These are phyloP conservation scores for Bursaphelenchus okinawaensis DNA, from an alignment of 2,888 invertebrate species.

Conservation along the genomic window DNA sequence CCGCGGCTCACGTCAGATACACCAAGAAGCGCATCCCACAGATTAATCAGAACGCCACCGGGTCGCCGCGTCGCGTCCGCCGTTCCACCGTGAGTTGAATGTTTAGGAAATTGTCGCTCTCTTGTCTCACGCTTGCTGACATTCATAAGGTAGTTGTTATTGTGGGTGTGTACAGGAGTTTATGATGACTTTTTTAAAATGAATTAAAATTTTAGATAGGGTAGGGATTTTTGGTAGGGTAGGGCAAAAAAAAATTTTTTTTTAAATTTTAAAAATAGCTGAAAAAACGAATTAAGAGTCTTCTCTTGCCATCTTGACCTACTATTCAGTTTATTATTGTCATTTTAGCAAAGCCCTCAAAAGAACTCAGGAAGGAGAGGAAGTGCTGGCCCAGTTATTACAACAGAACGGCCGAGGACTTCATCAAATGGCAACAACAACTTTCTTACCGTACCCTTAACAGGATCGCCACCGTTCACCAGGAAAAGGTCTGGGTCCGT, in stretches of 20 bases:
- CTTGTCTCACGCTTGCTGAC: background rate
- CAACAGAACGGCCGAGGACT: background rate
- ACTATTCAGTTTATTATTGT: too few relatives aligned
- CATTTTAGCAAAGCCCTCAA: background rate
- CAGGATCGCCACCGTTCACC: background rate
- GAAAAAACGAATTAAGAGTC: too few relatives aligned
- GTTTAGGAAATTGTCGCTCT: background rate
- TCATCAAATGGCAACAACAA: background rate
- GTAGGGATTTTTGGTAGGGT: too few relatives aligned
- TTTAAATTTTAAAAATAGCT: too few relatives aligned
- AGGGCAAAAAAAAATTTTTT: too few relatives aligned
- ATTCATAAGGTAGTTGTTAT: background rate
- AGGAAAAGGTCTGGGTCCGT: conserved; percentile 29
- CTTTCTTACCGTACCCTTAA: background rate
- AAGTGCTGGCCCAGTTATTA: background rate
- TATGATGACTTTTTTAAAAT: too few relatives aligned
- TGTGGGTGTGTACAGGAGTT: too few relatives aligned
- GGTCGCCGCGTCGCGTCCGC: background rate
- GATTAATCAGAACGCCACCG: background rate
- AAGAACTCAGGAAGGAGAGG: background rate
- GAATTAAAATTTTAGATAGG: too few relatives aligned
- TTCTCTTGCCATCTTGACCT: too few relatives aligned
- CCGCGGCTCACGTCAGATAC: conserved; percentile 17
- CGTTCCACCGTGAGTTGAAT: background rate
- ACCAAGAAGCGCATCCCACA: background rate